Percentiles rank a stretch among this genome's conserved stretches.
phyloP scores from a whole-genome alignment of 2,113 vertebrate genomes.

The Platysteira castanea region DNA sequence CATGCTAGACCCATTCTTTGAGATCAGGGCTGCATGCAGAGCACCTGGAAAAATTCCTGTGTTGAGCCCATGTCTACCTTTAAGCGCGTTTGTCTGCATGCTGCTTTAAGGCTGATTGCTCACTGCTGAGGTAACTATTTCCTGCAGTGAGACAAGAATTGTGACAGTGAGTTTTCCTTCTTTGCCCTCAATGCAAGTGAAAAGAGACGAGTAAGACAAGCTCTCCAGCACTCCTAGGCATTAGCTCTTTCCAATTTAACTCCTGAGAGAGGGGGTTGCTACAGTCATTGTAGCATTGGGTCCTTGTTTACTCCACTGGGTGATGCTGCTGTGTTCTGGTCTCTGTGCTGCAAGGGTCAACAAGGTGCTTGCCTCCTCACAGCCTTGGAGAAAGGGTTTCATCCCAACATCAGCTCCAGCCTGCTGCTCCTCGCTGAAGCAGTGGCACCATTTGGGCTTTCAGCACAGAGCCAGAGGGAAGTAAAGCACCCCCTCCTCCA shows the following conservation, averaged over 20 bases:
- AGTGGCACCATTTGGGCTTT: not conserved
- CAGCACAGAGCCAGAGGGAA: not conserved
- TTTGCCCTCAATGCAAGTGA: not conserved
- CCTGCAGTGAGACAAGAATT: conserved; percentile 10
- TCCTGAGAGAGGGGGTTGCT: not conserved
- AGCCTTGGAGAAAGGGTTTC: not conserved
- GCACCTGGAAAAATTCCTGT: not conserved
- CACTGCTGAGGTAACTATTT: not conserved
- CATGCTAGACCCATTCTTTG: not conserved
- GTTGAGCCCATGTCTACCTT: not conserved
- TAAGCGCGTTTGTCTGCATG: not conserved
- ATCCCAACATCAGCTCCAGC: not conserved
- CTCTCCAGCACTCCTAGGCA: not conserved
- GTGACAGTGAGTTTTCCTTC: not conserved
- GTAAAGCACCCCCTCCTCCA: not conserved
- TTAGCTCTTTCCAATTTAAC: not conserved
- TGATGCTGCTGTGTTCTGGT: not conserved
- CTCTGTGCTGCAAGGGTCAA: not conserved
- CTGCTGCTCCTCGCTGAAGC: not conserved
- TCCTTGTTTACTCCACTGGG: not conserved
- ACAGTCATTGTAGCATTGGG: not conserved
- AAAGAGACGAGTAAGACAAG: not conserved
- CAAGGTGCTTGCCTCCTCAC: not conserved
- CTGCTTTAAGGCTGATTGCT: conserved; percentile 8
- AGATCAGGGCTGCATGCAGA: not conserved